These are phyloP conservation scores for Notodonta ziczac DNA, from an alignment of 2,888 invertebrate genomes.

Conservation along the genomic window DNA sequence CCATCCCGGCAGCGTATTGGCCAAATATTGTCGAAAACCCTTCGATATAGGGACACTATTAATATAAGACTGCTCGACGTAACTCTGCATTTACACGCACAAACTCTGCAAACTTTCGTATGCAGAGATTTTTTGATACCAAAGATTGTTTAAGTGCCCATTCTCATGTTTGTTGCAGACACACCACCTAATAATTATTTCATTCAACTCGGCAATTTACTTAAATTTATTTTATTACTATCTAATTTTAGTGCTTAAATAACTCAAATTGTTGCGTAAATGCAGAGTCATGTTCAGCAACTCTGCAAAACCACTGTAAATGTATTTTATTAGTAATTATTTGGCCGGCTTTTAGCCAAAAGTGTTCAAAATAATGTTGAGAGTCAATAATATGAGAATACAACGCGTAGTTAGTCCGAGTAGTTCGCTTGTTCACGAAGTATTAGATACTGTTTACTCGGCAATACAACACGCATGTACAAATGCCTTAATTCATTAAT, in stretches of 20 bases:
- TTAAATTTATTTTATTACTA: neutral
- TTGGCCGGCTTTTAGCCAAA: constrained; percentile 8
- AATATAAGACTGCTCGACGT: constrained; percentile 15
- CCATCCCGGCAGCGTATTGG: constrained; percentile 19
- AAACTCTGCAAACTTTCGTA: constrained; percentile 12
- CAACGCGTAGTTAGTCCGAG: neutral
- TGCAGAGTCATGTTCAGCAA: constrained; percentile 25
- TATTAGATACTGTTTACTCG: constrained; percentile 9
- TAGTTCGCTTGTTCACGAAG: neutral
- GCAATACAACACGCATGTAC: constrained; percentile 28
- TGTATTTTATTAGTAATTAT: constrained; percentile 22
- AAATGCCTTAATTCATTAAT: constrained; percentile 34
- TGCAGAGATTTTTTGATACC: constrained; percentile 23
- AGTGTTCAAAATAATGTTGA: constrained; percentile 3
- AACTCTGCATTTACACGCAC: constrained; percentile 32
- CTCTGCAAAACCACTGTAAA: constrained; percentile 25
- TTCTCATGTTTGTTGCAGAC: neutral
- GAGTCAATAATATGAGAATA: neutral
- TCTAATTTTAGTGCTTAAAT: neutral
- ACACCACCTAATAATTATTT: neutral
- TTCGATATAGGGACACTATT: neutral
- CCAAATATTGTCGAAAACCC: constrained; percentile 13
- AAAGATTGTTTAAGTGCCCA: constrained; percentile 29
- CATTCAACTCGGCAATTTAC: neutral
- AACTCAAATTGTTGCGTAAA: constrained; percentile 1